Conservation (phyloP, 2,797 vertebrate species). For the Hemibagrus guttatus region DNA sequence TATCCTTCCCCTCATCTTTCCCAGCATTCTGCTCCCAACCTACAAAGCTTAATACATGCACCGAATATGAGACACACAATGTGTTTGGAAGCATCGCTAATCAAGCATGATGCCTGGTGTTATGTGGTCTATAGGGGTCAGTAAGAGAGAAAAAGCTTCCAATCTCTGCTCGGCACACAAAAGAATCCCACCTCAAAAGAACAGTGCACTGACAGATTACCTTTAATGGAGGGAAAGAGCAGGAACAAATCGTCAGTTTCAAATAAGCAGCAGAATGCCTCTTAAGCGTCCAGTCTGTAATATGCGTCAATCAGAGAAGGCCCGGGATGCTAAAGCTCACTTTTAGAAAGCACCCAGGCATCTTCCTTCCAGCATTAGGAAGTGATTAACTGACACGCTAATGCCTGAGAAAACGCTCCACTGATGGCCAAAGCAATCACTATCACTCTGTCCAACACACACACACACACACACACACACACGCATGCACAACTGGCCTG, state of each 20-base stretch:
- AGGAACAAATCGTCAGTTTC: conserved; percentile 45
- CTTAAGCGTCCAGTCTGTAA: conserved; percentile 43
- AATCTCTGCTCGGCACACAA: not conserved
- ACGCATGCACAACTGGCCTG: not conserved
- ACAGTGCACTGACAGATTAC: not conserved
- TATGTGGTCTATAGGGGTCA: conserved; percentile 18
- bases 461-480: conserved; percentile 11
- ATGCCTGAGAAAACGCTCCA: conserved; percentile 56
- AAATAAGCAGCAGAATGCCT: conserved; percentile 52
- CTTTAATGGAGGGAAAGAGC: conserved; percentile 27
- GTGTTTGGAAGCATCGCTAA: not conserved
- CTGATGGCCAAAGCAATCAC: conserved; percentile 51
- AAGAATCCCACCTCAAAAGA: conserved; percentile 24
- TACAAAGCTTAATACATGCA: not conserved
- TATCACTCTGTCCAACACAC: conserved; percentile 52
- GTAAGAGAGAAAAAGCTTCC: not conserved
- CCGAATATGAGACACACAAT: not conserved
- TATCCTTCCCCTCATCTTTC: not conserved
- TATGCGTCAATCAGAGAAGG: conserved; percentile 65
- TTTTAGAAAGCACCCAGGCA: conserved; percentile 50
- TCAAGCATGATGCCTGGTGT: conserved; percentile 7
- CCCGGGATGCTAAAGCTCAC: conserved; percentile 67
- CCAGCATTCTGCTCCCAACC: not conserved
- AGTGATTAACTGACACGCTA: conserved; percentile 68
- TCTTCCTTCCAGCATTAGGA: conserved; percentile 65